phyloP scores from a whole-genome alignment of 2,888 invertebrate genomes.

The Drosophila putrida region DNA sequence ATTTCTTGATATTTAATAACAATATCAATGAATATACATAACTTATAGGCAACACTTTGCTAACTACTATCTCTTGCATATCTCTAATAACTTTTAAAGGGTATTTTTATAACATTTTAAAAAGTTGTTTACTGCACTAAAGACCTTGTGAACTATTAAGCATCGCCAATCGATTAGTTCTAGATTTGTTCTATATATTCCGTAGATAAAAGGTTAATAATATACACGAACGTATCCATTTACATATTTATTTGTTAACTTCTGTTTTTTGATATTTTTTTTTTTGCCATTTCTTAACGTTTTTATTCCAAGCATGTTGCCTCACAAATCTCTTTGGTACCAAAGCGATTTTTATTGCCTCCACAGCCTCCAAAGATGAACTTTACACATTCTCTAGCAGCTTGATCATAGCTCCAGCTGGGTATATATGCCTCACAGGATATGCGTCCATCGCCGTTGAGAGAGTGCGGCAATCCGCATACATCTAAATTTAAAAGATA shows the following conservation, averaged over 20 bases:
- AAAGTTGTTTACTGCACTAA: no score
- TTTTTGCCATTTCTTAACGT: neutral
- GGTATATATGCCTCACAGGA: slow-evolving; percentile 55
- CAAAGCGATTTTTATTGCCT: slow-evolving; percentile 72
- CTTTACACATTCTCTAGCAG: slow-evolving; percentile 46
- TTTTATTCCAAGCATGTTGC: slow-evolving; percentile 50
- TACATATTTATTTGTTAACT: neutral
- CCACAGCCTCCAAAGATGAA: slow-evolving; percentile 71
- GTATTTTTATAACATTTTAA: no score
- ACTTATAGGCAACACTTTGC: no score
- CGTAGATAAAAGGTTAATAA: neutral
- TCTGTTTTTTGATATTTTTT: neutral
- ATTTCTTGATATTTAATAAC: no score
- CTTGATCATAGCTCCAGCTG: slow-evolving; percentile 56
- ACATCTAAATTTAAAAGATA: slow-evolving; percentile 36
- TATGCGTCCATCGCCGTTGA: slow-evolving; percentile 48
- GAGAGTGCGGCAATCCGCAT: slow-evolving; percentile 57
- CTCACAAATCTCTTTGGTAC: slow-evolving; percentile 51
- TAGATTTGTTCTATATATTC: neutral
- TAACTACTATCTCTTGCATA: no score
- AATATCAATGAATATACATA: no score
- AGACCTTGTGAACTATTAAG: no score
- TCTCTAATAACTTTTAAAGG: no score
- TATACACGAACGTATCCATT: neutral
- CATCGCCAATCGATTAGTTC: neutral